Evolutionary conservation across 1,140 invertebrate genomes (phyloP), one percentile per base, ranked within the genome.

Genomic region (Cephus cinctus): DNA sequence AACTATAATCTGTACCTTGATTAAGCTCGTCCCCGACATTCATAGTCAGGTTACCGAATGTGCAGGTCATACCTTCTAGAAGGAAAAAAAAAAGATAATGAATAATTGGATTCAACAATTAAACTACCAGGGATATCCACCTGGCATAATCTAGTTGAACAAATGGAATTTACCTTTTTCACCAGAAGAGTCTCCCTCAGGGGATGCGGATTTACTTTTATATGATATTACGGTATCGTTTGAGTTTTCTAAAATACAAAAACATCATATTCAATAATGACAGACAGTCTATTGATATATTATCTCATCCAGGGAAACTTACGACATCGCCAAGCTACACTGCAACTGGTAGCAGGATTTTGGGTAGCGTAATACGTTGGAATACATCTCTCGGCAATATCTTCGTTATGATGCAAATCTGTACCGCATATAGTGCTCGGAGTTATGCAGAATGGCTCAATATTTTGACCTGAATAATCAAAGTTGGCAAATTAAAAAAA

Each of bases 1-100:
- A 61, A 32, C 15, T 46, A 4, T 59, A 61, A 30, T 54, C 21
- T 1, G 50, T 52, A 5, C 16, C 47, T 42, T 53, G 46, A 2
- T 45, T 64, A 8, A 72, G 15, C 41, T 61, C 47, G 20, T 72
- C 69, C 0, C 65, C 61, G 5, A 60, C 5, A 4, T 55, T 20
- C 63, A 71, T 59, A n/a, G 1, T 52, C 19, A 69, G 6, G 18
- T 60, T 47, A 22, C 58, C 65, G n/a, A 65, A 64, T 36, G 27
- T 36, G 14, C 63, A 71, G 3, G 12, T 42, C 11, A 44, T 46
- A 8, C 53, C 43, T 18, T 39, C 49, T 47, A 22, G 11, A 51
- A 53, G 47, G 1, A 52, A 43, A 35, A n/a, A 46, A 11, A 4
- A 27, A 2, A 15, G 41, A 43, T 15, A 23, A 18, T 2, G 22